Conservation (phyloP, 2,797 vertebrate species). For the Cuculus canorus region DNA sequence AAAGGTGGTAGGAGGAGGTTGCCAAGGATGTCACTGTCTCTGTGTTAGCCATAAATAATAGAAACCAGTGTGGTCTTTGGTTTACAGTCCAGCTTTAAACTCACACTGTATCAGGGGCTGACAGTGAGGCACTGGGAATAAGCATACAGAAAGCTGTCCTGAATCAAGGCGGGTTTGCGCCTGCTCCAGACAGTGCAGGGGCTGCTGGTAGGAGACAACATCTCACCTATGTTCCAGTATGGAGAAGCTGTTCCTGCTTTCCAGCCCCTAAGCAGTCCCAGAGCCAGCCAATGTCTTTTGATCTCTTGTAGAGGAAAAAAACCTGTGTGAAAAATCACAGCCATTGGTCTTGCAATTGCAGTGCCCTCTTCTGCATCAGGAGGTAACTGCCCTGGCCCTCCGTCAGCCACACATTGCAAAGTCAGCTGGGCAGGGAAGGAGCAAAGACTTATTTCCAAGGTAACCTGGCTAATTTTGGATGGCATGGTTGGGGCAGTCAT, state of each 20-base stretch:
- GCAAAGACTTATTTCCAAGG: not conserved
- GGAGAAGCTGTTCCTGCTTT: not conserved
- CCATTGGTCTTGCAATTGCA: not conserved
- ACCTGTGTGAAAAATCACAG: not conserved
- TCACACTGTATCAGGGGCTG: not conserved
- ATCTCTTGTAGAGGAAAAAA: not conserved
- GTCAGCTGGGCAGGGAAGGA: too few species aligned
- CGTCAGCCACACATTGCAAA: not conserved
- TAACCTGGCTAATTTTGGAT: not conserved
- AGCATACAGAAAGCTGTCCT: not conserved
- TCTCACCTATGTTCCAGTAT: not conserved
- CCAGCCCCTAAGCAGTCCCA: not conserved
- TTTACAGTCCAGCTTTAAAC: not conserved
- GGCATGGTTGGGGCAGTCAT: not conserved
- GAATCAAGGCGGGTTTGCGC: not conserved
- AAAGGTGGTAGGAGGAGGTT: slow-evolving; percentile 25
- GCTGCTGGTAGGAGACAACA: not conserved
- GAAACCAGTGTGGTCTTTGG: not conserved
- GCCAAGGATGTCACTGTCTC: not conserved
- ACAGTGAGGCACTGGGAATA: not conserved
- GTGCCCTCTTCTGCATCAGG: not conserved
- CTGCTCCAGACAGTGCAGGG: accelerated
- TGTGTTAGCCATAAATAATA: not conserved
- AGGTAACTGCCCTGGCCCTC: not conserved
- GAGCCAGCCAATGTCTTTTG: not conserved